Percentiles rank a stretch among this genome's conserved stretches.
These are phyloP conservation scores for Caenorhabditis inopinata DNA, from an alignment of 1,140 invertebrate species.

Conservation along the genomic window DNA sequence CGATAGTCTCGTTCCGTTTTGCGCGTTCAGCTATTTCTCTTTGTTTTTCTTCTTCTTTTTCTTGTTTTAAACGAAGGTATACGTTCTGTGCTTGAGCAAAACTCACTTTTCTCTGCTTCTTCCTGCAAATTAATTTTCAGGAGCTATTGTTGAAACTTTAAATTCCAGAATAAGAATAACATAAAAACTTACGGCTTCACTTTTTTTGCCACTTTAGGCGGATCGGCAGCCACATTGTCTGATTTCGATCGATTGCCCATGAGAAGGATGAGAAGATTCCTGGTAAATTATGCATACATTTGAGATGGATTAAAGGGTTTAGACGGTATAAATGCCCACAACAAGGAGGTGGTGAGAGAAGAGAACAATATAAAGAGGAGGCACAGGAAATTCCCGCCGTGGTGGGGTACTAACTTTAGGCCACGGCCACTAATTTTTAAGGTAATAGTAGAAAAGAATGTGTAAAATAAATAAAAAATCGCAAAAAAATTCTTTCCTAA, in stretches of 20 bases:
- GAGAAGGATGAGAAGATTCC: not conserved
- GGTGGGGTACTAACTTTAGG: not conserved
- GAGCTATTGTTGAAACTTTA: not conserved
- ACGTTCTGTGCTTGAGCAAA: constrained; percentile 11
- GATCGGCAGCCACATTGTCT: not conserved
- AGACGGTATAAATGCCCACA: not conserved
- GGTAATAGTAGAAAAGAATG: too few species aligned
- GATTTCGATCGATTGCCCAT: not conserved
- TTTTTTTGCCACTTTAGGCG: not conserved
- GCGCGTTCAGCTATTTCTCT: not conserved
- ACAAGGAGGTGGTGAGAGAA: not conserved
- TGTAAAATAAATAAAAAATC: too few species aligned
- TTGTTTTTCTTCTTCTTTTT: constrained; percentile 28
- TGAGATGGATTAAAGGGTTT: not conserved
- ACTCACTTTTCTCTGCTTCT: not conserved
- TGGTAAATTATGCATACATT: not conserved
- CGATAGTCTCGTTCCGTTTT: not conserved
- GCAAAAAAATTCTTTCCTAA: too few species aligned
- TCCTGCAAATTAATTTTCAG: too few species aligned
- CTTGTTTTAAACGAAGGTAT: not conserved
- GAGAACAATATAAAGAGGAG: not conserved
- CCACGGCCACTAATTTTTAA: not conserved
- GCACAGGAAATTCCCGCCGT: not conserved
- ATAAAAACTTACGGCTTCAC: not conserved
- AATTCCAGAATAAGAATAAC: not conserved